Percentiles rank a stretch among this genome's conserved stretches.
Evolutionary conservation across 2,797 vertebrate genomes (phyloP).

Genomic region (Thamnophis elegans): DNA sequence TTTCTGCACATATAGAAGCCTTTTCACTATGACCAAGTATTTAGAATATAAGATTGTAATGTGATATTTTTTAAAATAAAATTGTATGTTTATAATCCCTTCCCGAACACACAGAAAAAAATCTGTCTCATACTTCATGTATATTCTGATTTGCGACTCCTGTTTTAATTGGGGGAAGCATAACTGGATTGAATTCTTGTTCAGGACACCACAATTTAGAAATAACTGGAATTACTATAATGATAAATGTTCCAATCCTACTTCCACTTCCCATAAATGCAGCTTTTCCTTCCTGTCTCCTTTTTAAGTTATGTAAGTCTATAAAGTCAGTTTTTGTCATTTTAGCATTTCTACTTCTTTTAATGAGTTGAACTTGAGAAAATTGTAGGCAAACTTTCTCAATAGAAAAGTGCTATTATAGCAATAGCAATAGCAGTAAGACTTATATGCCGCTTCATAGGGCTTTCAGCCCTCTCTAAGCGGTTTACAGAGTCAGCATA

Average conservation of each 20-base stretch:
- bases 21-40: neutral
- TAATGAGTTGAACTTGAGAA: neutral
- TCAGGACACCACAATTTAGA: neutral
- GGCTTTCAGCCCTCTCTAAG: too few relatives aligned
- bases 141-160: neutral
- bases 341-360: neutral
- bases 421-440: too few relatives aligned
- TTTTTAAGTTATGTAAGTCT: neutral
- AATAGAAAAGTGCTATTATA: neutral
- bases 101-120: neutral
- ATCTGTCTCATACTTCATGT: neutral
- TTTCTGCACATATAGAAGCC: neutral
- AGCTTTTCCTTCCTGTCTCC: neutral
- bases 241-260: neutral
- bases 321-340: neutral
- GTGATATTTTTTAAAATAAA: neutral
- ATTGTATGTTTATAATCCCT: neutral
- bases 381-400: neutral
- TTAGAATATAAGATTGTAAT: neutral
- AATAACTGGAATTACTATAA: neutral
- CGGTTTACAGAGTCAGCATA: too few relatives aligned
- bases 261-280: neutral
- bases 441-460: too few relatives aligned
- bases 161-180: neutral
- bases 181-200: neutral